phyloP scores from a whole-genome alignment of 2,888 invertebrate species.

The Ecdyonurus torrentis region DNA sequence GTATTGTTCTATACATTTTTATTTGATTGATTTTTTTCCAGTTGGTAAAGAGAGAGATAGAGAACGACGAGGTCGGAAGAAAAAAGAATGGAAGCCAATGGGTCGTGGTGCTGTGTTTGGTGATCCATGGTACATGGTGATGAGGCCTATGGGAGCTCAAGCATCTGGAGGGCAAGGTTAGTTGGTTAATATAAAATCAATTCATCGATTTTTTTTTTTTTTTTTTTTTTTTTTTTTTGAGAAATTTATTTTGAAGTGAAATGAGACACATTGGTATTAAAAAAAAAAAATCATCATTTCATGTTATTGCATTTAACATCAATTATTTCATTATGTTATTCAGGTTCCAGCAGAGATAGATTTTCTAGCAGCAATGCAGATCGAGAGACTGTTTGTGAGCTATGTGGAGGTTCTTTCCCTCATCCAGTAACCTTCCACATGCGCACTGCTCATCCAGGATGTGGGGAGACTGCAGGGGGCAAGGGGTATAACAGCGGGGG shows the following conservation, averaged over 20 bases:
- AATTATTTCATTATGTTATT: no score
- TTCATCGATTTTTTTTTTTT: no score
- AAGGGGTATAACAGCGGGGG: slow-evolving; percentile 89
- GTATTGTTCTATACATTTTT: no score
- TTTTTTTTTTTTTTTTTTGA: no score
- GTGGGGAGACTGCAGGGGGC: slow-evolving; percentile 67
- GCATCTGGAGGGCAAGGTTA: slow-evolving; percentile 16
- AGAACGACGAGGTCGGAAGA: slow-evolving; percentile 36
- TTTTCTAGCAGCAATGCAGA: slow-evolving; percentile 14
- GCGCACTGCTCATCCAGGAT: slow-evolving; percentile 78
- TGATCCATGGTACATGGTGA: slow-evolving; percentile 14
- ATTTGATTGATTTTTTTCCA: no score
- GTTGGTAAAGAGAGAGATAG: slow-evolving; percentile 26
- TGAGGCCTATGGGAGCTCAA: slow-evolving; percentile 18
- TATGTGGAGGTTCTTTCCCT: slow-evolving; percentile 63
- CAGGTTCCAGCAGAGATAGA: slow-evolving; percentile 14
- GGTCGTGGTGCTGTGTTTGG: slow-evolving; percentile 20
- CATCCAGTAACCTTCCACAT: slow-evolving; percentile 84
- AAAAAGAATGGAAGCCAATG: slow-evolving; percentile 33
- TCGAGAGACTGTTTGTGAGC: slow-evolving; percentile 50
- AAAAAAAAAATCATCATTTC: no score
- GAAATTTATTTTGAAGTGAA: no score
- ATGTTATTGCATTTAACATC: no score
- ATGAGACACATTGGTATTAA: no score
- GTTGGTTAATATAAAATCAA: no score